Percentiles rank a stretch among this genome's conserved stretches.
These are phyloP conservation scores for Drosophila carrolli DNA, from an alignment of 1,140 invertebrate genomes.

Conservation along the genomic window DNA sequence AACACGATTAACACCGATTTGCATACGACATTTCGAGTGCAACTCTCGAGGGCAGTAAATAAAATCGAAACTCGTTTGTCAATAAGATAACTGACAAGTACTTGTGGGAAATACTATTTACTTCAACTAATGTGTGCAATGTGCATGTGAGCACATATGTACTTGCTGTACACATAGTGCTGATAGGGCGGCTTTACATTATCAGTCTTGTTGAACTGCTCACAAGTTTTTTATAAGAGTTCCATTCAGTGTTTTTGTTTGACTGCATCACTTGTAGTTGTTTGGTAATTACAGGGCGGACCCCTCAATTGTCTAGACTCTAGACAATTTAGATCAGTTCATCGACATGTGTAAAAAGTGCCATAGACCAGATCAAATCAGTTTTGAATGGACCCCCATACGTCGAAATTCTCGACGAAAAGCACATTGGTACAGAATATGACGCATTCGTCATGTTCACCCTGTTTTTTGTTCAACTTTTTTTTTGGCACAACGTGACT, in stretches of 20 bases:
- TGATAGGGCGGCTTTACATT: slow-evolving; percentile 33
- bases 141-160: not conserved
- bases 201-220: slow-evolving; percentile 28
- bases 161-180: slow-evolving; percentile 20
- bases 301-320: slow-evolving; percentile 24
- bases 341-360: slow-evolving; percentile 58
- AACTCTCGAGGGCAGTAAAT: slow-evolving; percentile 25
- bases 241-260: slow-evolving; percentile 5
- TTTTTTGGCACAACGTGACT: slow-evolving; percentile 65
- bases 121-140: slow-evolving; percentile 9
- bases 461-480: not conserved
- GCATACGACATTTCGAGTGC: slow-evolving; percentile 25
- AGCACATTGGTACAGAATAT: slow-evolving; percentile 41
- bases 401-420: not conserved
- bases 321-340: slow-evolving; percentile 40
- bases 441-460: slow-evolving; percentile 26
- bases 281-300: slow-evolving; percentile 8
- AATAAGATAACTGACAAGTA: slow-evolving; percentile 41
- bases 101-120: slow-evolving; percentile 41
- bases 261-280: slow-evolving; percentile 8
- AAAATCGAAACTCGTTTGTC: slow-evolving; percentile 40
- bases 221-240: slow-evolving; percentile 10
- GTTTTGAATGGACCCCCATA: slow-evolving; percentile 13
- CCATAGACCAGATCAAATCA: slow-evolving; percentile 23
- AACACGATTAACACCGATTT: slow-evolving; percentile 57